Percentiles rank a stretch among this genome's conserved stretches.
phyloP scores from a whole-genome alignment of 2,113 vertebrate genomes.

The Takifugu bimaculatus region DNA sequence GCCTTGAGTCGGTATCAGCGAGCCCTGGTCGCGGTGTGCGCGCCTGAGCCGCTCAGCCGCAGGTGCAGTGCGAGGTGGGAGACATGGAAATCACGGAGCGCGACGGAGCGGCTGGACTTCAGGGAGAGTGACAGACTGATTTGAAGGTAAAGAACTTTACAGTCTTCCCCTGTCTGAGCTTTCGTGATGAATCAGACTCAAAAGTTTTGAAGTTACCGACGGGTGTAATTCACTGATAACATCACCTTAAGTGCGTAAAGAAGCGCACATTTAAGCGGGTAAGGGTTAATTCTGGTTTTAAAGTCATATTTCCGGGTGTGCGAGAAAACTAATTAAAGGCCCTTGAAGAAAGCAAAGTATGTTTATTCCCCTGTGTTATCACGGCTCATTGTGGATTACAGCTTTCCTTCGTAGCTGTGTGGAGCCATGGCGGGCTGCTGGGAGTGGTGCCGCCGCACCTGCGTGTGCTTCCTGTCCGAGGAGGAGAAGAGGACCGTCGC shows the following conservation, averaged over 20 bases:
- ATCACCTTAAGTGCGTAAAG: too few species aligned
- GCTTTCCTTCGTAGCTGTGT: slow-evolving; percentile 8
- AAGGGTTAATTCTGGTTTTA: too few species aligned
- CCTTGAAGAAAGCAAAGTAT: too few species aligned
- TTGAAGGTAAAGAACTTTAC: slow-evolving; percentile 34
- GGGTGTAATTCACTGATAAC: too few species aligned
- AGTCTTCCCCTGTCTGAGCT: background rate
- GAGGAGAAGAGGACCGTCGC: slow-evolving; percentile 74
- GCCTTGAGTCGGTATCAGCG: background rate
- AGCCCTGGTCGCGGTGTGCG: background rate
- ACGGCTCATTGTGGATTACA: slow-evolving; percentile 13
- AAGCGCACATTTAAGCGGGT: too few species aligned
- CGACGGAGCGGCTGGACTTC: slow-evolving; percentile 12
- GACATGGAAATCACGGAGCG: slow-evolving; percentile 41
- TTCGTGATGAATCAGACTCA: background rate
- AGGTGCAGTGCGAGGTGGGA: background rate
- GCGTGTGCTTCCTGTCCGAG: slow-evolving; percentile 79
- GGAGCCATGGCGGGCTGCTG: slow-evolving; percentile 66
- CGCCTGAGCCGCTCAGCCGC: background rate
- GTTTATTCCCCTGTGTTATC: background rate
- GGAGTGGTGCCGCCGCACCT: slow-evolving; percentile 62
- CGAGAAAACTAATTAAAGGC: too few species aligned
- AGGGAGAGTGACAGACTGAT: slow-evolving; percentile 34
- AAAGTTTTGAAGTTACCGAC: background rate
- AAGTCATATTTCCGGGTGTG: too few species aligned